Conservation (phyloP, 2,113 vertebrate species). For the Neodon shergylaensis region DNA sequence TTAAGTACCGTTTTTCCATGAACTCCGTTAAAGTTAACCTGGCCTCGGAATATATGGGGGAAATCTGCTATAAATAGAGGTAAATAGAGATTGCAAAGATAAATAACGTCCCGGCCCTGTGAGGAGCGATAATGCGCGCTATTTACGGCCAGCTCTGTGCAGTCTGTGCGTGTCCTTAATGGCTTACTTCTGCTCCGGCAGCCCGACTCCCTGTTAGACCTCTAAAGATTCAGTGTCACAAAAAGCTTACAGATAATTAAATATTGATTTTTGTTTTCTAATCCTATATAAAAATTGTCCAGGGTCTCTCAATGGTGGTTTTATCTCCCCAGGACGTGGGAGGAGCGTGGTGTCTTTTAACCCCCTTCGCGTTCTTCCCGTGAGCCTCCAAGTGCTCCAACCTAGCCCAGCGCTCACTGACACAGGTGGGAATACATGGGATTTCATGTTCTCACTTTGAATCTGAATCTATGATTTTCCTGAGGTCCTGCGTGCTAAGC, state of each 20-base stretch:
- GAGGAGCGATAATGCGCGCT: slow-evolving; percentile 86
- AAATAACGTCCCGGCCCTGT: slow-evolving; percentile 84
- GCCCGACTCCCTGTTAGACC: slow-evolving; percentile 91
- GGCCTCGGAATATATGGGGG: slow-evolving; percentile 81
- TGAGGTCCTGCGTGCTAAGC: not conserved
- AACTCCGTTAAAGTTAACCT: slow-evolving; percentile 85
- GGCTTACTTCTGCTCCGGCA: slow-evolving; percentile 91
- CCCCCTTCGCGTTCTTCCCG: slow-evolving; percentile 88
- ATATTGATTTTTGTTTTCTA: slow-evolving; percentile 99
- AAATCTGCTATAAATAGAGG: slow-evolving; percentile 87
- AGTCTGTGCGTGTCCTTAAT: slow-evolving; percentile 88
- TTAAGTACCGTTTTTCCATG: slow-evolving; percentile 80
- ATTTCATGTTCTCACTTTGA: not conserved
- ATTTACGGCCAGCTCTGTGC: slow-evolving; percentile 87
- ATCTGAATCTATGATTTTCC: rapidly evolving
- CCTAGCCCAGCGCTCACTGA: not conserved
- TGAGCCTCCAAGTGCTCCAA: rapidly evolving
- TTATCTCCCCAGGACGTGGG: slow-evolving; percentile 92
- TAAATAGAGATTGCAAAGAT: slow-evolving; percentile 90
- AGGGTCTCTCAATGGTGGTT: slow-evolving; percentile 98
- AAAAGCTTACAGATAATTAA: slow-evolving; percentile 99
- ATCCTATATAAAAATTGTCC: slow-evolving; percentile 99
- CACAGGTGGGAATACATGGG: rapidly evolving
- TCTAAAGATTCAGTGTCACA: slow-evolving; percentile 99
- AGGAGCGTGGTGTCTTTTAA: slow-evolving; percentile 87